A percentile compares a stretch with the other conserved stretches of the same genome.
phyloP scores from a whole-genome alignment of 2,113 vertebrate genomes.

The Salvator merianae region DNA sequence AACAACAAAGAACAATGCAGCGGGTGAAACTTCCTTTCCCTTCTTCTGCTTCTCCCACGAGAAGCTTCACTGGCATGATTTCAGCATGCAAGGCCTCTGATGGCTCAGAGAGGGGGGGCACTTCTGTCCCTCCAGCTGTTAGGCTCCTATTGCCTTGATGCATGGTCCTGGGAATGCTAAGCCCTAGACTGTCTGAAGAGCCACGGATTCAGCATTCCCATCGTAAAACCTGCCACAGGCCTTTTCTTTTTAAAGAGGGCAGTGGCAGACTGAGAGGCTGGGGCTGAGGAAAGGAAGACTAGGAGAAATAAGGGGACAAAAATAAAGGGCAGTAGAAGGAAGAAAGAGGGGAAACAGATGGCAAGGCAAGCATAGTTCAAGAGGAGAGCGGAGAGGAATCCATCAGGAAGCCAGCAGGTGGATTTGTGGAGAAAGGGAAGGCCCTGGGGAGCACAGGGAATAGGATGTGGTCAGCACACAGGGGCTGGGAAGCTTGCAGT shows the following conservation, averaged over 20 bases:
- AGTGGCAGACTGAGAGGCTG: too few relatives aligned
- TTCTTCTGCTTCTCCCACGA: background rate
- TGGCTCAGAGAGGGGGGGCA: fast-evolving
- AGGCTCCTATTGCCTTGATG: background rate
- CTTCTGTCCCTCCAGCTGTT: background rate
- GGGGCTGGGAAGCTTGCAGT: too few relatives aligned
- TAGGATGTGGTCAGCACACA: fast-evolving
- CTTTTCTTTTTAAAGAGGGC: too few relatives aligned
- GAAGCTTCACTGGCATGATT: background rate
- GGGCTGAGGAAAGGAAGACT: too few relatives aligned
- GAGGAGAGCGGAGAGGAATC: background rate
- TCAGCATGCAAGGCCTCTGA: background rate
- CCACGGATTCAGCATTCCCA: background rate
- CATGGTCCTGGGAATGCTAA: background rate
- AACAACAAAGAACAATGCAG: background rate
- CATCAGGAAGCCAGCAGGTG: background rate
- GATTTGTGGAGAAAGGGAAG: background rate
- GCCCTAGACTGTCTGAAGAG: background rate
- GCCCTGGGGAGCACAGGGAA: too few relatives aligned
- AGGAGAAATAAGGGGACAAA: too few relatives aligned
- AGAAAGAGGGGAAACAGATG: background rate
- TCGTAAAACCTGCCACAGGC: too few relatives aligned
- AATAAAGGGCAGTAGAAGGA: too few relatives aligned
- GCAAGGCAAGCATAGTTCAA: too few relatives aligned
- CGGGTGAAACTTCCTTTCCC: background rate